Base-by-base conservation (phyloP, 2,888 invertebrate genomes). In the Brenthis hecate region DNA sequence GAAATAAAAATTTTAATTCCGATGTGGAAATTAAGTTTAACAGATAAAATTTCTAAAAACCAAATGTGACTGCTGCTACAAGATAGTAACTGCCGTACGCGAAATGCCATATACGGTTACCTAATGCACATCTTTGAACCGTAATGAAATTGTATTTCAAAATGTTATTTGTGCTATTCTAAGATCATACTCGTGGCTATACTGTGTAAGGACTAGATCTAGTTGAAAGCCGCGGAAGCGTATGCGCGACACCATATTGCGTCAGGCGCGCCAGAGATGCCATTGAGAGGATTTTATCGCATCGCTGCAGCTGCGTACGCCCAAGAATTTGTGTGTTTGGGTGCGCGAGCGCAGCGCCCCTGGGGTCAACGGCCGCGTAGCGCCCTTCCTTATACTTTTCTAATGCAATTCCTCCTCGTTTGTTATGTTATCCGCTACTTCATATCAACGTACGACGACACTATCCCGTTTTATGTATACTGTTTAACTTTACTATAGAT, bases 251-350 rank as follows among this genome's bases (percentile, higher is more conserved):
- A 66, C 19, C 66, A 66, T 54, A 79, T 74, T 63, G 63, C 64
- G 66, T 63, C 60, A 78, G 80, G 79, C 84, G 81, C 81, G 81
- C 84, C 76, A 79, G 76, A 77, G 84, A 87, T 85, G 83, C 86
- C 85, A 82, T 81, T 80, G 79, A 81, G 82, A 84, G 85, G 81
- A 83, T 81, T 84, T 84, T 83, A 79, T 78, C 62, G 72, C 75
- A 65, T 65, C 73, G 68, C 82, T 80, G 81, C 83, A 82, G 83
- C 80, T 81, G 84, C 85, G 87, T 85, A 89, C 88, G 90, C 88
- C 83, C 82, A 87, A 86, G 85, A 87, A 91, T 91, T 89, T 81
- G 86, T 86, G 80, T 86, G 86, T 87, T 85, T 82, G 81, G 82
- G 81, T 79, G 81, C 80, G 76, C 74, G 73, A 64, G 72, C 68